A percentile compares a stretch with the other conserved stretches of the same genome.
phyloP scores from a whole-genome alignment of 2,888 invertebrate species.

The Netelia inedita region DNA sequence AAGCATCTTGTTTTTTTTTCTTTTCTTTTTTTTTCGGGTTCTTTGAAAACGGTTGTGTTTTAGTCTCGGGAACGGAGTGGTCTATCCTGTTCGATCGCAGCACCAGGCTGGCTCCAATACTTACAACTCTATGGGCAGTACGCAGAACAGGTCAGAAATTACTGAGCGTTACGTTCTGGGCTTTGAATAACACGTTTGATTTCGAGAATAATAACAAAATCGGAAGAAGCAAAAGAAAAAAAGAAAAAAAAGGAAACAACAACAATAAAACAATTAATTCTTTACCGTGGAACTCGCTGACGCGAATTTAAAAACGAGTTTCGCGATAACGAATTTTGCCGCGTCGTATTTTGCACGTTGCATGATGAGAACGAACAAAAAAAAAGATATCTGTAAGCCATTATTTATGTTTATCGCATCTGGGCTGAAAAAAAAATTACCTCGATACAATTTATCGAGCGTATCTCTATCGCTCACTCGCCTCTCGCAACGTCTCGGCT shows the following conservation, averaged over 20 bases:
- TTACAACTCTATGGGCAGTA: slow-evolving; percentile 96
- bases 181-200: slow-evolving; percentile 35
- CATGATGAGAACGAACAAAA: slow-evolving; percentile 42
- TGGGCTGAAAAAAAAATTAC: slow-evolving; percentile 8
- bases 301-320: slow-evolving; percentile 54
- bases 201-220: slow-evolving; percentile 64
- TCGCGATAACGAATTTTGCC: slow-evolving; percentile 51
- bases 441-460: neutral
- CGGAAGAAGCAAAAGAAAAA: slow-evolving; percentile 11
- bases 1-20: slow-evolving; percentile 70
- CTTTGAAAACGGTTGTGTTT: slow-evolving; percentile 83
- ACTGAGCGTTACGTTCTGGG: slow-evolving; percentile 72
- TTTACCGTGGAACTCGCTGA: neutral
- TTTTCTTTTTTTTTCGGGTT: slow-evolving; percentile 72
- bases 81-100: slow-evolving; percentile 92
- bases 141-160: slow-evolving; percentile 92
- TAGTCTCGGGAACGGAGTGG: slow-evolving; percentile 96
- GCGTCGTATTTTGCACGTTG: slow-evolving; percentile 49
- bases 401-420: slow-evolving; percentile 13
- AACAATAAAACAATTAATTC: neutral
- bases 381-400: slow-evolving; percentile 16
- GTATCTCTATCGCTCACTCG: neutral
- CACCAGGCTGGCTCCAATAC: slow-evolving; percentile 89
- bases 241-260: slow-evolving; percentile 18
- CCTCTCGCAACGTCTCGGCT: slow-evolving; percentile 33